Percentiles rank a stretch among this genome's conserved stretches.
phyloP scores from a whole-genome alignment of 2,888 invertebrate species.

The Sericinus montela region DNA sequence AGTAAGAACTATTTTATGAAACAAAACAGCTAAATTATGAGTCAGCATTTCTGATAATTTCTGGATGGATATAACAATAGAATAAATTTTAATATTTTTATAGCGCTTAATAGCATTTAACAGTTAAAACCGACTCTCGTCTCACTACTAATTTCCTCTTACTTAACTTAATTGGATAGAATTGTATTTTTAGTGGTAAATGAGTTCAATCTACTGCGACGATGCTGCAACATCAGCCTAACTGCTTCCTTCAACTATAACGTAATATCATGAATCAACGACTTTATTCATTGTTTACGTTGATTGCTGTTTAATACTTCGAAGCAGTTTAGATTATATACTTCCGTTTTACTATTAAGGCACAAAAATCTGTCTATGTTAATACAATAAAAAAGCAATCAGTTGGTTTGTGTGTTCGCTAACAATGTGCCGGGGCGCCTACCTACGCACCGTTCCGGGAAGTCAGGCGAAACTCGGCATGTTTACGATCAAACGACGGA shows the following conservation, averaged over 20 bases:
- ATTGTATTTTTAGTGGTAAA: slow-evolving; percentile 21
- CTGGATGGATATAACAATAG: not conserved
- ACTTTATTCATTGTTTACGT: slow-evolving; percentile 21
- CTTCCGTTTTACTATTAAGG: not conserved
- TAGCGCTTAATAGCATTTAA: not conserved
- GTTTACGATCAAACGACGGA: slow-evolving; percentile 65
- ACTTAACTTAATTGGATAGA: slow-evolving; percentile 19
- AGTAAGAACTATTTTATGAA: no score
- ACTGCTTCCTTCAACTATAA: slow-evolving; percentile 18
- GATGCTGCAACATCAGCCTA: slow-evolving; percentile 15
- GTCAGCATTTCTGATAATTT: no score
- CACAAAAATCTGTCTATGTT: slow-evolving; percentile 4
- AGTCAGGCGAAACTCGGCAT: slow-evolving; percentile 53
- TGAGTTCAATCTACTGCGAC: slow-evolving; percentile 12
- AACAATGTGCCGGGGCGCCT: slow-evolving; percentile 43
- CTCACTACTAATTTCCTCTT: slow-evolving; percentile 17
- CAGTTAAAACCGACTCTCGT: slow-evolving; percentile 1
- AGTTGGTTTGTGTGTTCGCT: slow-evolving; percentile 25
- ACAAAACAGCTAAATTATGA: no score
- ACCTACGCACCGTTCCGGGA: slow-evolving; percentile 67
- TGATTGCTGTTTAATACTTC: slow-evolving; percentile 11
- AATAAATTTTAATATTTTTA: not conserved
- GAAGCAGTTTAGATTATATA: not conserved
- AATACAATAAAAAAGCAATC: slow-evolving; percentile 18
- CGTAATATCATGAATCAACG: slow-evolving; percentile 17